A percentile compares a stretch with the other conserved stretches of the same genome.
Conservation (phyloP, 2,113 vertebrate genomes). For the Lutjanus erythropterus region DNA sequence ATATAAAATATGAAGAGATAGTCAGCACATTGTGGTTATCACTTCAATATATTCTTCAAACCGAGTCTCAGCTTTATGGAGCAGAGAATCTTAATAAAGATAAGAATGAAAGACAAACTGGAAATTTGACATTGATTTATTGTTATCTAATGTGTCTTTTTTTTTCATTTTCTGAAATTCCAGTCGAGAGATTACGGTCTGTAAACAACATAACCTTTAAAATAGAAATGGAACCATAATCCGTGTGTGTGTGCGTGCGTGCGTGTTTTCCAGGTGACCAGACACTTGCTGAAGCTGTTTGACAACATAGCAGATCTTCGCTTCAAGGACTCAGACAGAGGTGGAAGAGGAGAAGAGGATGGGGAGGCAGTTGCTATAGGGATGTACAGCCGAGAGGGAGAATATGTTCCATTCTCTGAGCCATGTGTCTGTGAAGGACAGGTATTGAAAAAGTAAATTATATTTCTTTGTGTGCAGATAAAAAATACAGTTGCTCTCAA, state of each 20-base stretch:
- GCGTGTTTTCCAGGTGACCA: conserved; percentile 80
- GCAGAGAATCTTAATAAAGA: conserved; percentile 1
- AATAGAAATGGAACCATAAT: neutral
- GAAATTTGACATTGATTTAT: neutral
- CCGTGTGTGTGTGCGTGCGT: neutral
- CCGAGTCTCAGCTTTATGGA: neutral
- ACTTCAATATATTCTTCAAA: neutral
- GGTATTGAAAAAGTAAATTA: conserved; percentile 55
- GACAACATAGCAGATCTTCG: conserved; percentile 85
- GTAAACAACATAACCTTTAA: conserved; percentile 8
- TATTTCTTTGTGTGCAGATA: neutral
- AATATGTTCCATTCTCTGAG: conserved; percentile 82
- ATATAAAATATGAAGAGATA: neutral
- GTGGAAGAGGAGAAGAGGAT: conserved; percentile 52
- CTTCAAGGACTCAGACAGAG: conserved; percentile 76
- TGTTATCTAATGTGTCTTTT: no score
- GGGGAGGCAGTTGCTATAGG: conserved; percentile 68
- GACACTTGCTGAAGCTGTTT: conserved; percentile 86
- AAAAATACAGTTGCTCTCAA: neutral
- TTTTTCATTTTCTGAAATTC: neutral
- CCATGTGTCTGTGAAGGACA: conserved; percentile 81
- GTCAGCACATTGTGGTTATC: neutral
- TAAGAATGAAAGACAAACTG: conserved; percentile 7
- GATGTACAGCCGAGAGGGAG: conserved; percentile 86
- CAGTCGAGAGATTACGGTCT: neutral